phyloP scores from a whole-genome alignment of 2,797 vertebrate species.

The Brachymystax lenok region DNA sequence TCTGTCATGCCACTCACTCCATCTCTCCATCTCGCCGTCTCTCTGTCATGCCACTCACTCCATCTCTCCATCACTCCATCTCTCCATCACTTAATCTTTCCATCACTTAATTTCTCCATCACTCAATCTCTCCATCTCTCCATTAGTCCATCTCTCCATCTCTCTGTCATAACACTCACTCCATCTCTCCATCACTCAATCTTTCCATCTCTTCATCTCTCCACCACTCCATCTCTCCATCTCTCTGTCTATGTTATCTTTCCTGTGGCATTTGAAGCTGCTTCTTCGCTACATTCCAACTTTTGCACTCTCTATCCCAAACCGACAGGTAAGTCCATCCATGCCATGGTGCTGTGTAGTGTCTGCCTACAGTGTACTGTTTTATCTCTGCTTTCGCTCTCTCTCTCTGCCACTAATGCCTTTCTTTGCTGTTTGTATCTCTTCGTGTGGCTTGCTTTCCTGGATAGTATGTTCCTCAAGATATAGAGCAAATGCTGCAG shows the following conservation, averaged over 20 bases:
- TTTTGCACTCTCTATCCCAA: conserved; percentile 86
- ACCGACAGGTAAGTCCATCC: conserved; percentile 72
- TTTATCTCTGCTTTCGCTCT: conserved; percentile 27
- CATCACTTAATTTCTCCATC: not conserved
- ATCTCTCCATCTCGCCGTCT: conserved; percentile 14
- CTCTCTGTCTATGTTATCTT: conserved; percentile 57
- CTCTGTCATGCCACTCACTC: not conserved
- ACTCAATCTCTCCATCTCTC: conserved; percentile 39
- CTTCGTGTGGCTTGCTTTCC: conserved; percentile 72
- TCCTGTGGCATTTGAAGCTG: conserved; percentile 67
- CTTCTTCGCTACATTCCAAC: conserved; percentile 82
- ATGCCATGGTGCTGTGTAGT: conserved; percentile 40
- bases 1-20: not conserved
- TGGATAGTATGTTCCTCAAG: conserved; percentile 82
- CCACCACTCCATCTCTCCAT: conserved; percentile 36
- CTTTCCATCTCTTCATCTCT: conserved; percentile 30
- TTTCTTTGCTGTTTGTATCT: conserved; percentile 68
- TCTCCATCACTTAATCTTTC: conserved; percentile 61
- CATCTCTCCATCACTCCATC: conserved; percentile 16
- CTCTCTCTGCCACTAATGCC: conserved; percentile 58
- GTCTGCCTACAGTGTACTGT: conserved; percentile 29
- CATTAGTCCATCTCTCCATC: conserved; percentile 19
- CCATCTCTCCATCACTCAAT: conserved; percentile 9
- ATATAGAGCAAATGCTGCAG: conserved; percentile 85
- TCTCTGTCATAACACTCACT: conserved; percentile 2